Conservation (phyloP, 2,888 invertebrate species). For the Acrobeloides nanus region DNA sequence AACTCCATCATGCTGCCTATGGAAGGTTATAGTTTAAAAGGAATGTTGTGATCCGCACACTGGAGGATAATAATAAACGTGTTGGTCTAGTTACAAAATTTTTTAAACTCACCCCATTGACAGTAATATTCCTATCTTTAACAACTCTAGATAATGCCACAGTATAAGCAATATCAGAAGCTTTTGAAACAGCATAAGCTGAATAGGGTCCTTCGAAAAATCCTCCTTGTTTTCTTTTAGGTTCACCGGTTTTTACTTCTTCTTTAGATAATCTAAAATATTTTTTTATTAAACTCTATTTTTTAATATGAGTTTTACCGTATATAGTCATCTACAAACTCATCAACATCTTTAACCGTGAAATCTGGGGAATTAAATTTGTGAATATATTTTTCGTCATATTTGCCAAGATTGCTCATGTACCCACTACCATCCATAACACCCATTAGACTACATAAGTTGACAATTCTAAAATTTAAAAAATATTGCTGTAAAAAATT, state of each 20-base stretch:
- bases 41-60: too few species aligned
- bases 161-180: constrained; percentile 65
- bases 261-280: constrained; percentile 11
- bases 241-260: too few species aligned
- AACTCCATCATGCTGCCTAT: too few species aligned
- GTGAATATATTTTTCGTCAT: too few species aligned
- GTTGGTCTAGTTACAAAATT: too few species aligned
- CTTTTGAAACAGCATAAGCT: constrained; percentile 69
- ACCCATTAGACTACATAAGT: constrained; percentile 56
- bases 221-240: too few species aligned
- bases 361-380: constrained; percentile 3
- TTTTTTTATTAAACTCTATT: too few species aligned
- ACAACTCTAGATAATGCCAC: constrained; percentile 10
- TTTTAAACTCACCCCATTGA: constrained; percentile 18
- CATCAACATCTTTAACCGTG: constrained; percentile 62
- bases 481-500: too few species aligned
- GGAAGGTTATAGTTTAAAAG: too few species aligned
- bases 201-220: constrained; percentile 67
- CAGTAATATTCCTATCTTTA: constrained; percentile 13
- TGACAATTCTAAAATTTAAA: constrained; percentile 65
- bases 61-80: too few species aligned
- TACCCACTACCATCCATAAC: constrained; percentile 59
- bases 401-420: constrained; percentile 1
- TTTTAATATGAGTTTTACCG: too few species aligned
- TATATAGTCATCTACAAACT: constrained; percentile 66